Evolutionary conservation across 2,113 vertebrate species (phyloP).

Genomic region (Ammospiza nelsoni): DNA sequence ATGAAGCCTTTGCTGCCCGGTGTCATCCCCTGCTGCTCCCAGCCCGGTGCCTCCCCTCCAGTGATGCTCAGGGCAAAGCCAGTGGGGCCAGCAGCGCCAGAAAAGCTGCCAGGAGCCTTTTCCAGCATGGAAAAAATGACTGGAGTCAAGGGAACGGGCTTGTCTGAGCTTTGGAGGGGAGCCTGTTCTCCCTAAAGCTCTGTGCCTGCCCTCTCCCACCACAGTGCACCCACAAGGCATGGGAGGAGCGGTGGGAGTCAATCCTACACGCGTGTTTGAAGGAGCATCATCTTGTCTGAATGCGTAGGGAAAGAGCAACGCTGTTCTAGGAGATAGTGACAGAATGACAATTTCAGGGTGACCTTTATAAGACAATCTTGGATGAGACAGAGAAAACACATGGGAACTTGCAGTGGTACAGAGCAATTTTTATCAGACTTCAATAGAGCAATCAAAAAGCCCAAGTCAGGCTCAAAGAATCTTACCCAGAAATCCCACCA

Average conservation of each 20-base stretch:
- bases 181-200: neutral
- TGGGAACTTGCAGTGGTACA: neutral
- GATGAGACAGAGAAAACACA: slow-evolving; percentile 50
- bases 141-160: neutral
- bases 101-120: slow-evolving; percentile 68
- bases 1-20: slow-evolving; percentile 84
- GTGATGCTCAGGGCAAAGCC: slow-evolving; percentile 72
- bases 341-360: slow-evolving; percentile 58
- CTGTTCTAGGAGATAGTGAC: slow-evolving; percentile 20
- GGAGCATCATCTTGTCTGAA: neutral
- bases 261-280: neutral
- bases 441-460: slow-evolving; percentile 58
- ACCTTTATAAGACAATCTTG: slow-evolving; percentile 52
- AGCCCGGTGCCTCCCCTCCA: slow-evolving; percentile 76
- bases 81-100: slow-evolving; percentile 51
- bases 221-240: neutral
- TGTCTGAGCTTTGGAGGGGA: neutral
- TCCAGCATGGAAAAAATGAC: slow-evolving; percentile 10
- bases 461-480: slow-evolving; percentile 40
- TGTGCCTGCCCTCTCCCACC: neutral
- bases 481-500: slow-evolving; percentile 42
- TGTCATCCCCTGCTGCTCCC: slow-evolving; percentile 51
- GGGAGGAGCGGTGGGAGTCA: neutral
- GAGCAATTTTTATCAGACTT: slow-evolving; percentile 55
- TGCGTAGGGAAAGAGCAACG: neutral